Evolutionary conservation across 2,888 invertebrate genomes (phyloP).

Genomic region (Boloria selene): DNA sequence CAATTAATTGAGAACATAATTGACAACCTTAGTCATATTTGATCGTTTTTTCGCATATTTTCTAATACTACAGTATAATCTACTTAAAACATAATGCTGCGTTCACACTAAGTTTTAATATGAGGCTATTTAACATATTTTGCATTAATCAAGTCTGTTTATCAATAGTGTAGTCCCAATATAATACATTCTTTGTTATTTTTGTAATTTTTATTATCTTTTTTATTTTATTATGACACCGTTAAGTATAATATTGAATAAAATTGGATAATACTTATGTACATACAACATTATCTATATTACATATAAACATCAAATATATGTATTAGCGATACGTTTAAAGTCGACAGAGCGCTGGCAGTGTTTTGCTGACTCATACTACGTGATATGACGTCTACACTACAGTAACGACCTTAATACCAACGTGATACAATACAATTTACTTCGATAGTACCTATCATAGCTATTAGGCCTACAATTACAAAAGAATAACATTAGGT

Average conservation of each 20-base stretch:
- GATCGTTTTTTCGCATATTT: slow-evolving; percentile 2
- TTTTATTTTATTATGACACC: no score
- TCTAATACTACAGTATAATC: neutral
- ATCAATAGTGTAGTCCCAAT: neutral
- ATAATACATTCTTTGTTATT: neutral
- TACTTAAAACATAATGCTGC: neutral
- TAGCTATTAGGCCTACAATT: slow-evolving; percentile 13
- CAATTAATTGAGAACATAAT: slow-evolving; percentile 9
- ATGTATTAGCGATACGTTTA: slow-evolving; percentile 11
- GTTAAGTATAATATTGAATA: no score
- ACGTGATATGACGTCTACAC: slow-evolving; percentile 46
- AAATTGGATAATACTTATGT: neutral
- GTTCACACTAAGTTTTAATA: neutral
- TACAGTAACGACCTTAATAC: slow-evolving; percentile 22
- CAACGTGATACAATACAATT: neutral
- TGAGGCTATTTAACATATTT: neutral
- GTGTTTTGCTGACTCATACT: slow-evolving; percentile 58
- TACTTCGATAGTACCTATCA: neutral
- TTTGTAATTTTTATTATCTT: no score
- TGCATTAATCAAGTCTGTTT: neutral
- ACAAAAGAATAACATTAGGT: neutral
- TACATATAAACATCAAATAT: slow-evolving; percentile 3
- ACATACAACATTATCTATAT: neutral
- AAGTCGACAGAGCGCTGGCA: slow-evolving; percentile 57
- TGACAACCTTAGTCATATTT: slow-evolving; percentile 14